Evolutionary conservation across 2,113 vertebrate genomes (phyloP).

Genomic region (Perccottus glenii): DNA sequence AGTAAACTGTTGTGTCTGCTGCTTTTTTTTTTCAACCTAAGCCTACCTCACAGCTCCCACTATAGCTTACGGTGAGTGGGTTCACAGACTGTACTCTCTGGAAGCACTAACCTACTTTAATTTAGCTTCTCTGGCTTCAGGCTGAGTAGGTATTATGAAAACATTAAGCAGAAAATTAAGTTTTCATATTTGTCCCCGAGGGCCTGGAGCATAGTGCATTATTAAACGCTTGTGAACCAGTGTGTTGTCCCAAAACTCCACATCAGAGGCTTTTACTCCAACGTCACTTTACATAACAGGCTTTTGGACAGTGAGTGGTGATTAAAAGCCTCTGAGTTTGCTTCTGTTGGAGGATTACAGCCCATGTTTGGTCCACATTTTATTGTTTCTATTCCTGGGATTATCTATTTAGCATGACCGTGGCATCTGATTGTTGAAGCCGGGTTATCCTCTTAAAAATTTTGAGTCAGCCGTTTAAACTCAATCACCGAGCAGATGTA

Average conservation of each 20-base stretch:
- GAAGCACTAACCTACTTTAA: conserved; percentile 49
- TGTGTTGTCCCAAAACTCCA: conserved; percentile 21
- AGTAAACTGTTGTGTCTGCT: background rate
- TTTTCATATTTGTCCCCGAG: conserved; percentile 39
- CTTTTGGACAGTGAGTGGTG: conserved; percentile 27
- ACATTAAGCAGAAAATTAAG: conserved; percentile 60
- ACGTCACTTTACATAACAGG: conserved; percentile 50
- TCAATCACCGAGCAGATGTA: conserved; percentile 61
- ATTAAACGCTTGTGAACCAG: conserved; percentile 33
- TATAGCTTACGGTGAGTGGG: conserved; percentile 1
- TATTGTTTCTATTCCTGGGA: conserved; percentile 36
- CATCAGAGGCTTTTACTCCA: conserved; percentile 10
- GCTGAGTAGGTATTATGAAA: conserved; percentile 52
- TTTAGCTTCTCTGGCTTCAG: conserved; percentile 27
- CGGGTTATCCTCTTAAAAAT: conserved; percentile 57
- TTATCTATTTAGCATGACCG: conserved; percentile 44
- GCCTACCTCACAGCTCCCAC: conserved; percentile 18
- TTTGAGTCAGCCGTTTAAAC: conserved; percentile 42
- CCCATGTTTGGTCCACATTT: conserved; percentile 21
- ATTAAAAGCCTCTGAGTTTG: conserved; percentile 4
- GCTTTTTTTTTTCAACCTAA: conserved; percentile 8
- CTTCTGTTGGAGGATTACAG: conserved; percentile 37
- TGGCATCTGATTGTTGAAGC: conserved; percentile 24
- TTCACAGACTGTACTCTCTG: conserved; percentile 28
- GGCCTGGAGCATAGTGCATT: conserved; percentile 25